Base-by-base conservation (phyloP, 2,888 invertebrate species). In the Anagyrus pseudococci region DNA sequence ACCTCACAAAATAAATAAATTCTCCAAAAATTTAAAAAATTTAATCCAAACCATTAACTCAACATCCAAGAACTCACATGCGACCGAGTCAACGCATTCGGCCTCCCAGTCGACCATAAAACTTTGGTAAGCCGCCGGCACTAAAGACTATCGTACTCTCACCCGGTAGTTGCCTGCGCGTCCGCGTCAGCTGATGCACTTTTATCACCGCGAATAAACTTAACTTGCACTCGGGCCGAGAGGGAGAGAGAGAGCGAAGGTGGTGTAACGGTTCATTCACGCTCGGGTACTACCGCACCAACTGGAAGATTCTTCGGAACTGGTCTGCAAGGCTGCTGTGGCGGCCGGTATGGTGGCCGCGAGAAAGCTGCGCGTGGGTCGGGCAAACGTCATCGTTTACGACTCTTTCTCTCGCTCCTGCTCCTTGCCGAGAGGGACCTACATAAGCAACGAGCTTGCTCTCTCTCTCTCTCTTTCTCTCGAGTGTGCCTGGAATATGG, bases 291-390 rank as follows among this genome's bases (percentile, higher is more conserved):
- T 17, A 29, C 70, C 67, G 65, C 58, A 55, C 64, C 60, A 69
- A 66, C 73, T 72, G 70, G 62, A 64, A 70, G 74, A 69, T 74
- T 69, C 72, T 68, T 71, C 66, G 67, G 62, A 69, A 71, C 67
- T 66, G 69, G 69, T 69, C 58, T 56, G 6, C 15, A 47, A 64
- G 49, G 49, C 50, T n/a, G n/a, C n/a, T n/a, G n/a, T n/a, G n/a
- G n/a, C n/a, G n/a, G n/a, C 48, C 25, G 15, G 53, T 19, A 22
- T 26, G 54, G 33, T 29, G 25, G 37, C 10, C 19, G 58, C n/a
- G 58, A 58, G 67, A 67, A 57, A 65, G 68, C 66, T 69, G 72
- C 70, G 71, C 73, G 77, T 71, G 70, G 74, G 77, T 65, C 68
- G 74, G 65, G 64, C 69, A 58, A 70, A 69, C 74, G 73, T 74